These are phyloP conservation scores for Monochamus alternatus DNA, from an alignment of 2,888 invertebrate genomes.

Conservation along the genomic window DNA sequence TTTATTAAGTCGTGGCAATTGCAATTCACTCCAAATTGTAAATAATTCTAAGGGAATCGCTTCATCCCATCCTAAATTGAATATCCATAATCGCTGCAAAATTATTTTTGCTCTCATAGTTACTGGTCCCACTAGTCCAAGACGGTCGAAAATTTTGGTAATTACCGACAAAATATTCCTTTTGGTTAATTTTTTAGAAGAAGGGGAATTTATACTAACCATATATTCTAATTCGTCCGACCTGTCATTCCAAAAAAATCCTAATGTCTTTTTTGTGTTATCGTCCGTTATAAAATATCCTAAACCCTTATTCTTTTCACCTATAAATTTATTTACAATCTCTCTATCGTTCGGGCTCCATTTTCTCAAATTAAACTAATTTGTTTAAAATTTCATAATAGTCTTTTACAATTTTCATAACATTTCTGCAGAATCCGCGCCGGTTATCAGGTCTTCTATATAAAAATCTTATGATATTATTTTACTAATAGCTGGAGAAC, in stretches of 20 bases:
- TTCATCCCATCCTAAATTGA: constrained; percentile 47
- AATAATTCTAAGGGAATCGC: background rate
- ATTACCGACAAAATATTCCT: too few relatives aligned
- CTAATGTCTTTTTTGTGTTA: constrained; percentile 31
- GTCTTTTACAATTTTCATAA: constrained; percentile 33
- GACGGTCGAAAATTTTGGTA: constrained; percentile 42
- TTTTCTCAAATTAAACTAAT: background rate
- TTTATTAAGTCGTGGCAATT: background rate
- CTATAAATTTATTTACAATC: constrained; percentile 24
- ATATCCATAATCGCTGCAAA: constrained; percentile 45
- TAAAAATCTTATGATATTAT: background rate
- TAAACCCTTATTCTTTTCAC: constrained; percentile 57
- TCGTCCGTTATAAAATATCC: constrained; percentile 22
- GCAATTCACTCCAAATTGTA: constrained; percentile 25
- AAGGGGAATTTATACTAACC: background rate
- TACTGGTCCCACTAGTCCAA: constrained; percentile 44
- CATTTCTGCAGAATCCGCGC: constrained; percentile 1
- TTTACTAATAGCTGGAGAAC: background rate
- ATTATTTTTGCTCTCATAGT: constrained; percentile 43
- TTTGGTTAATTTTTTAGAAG: too few relatives aligned
- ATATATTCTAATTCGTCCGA: constrained; percentile 16
- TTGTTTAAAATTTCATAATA: constrained; percentile 42
- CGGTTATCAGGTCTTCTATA: background rate
- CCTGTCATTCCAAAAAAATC: constrained; percentile 23
- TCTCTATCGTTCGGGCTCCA: background rate